Conservation (phyloP, 2,888 invertebrate genomes). For the Lumbricus terrestris region DNA sequence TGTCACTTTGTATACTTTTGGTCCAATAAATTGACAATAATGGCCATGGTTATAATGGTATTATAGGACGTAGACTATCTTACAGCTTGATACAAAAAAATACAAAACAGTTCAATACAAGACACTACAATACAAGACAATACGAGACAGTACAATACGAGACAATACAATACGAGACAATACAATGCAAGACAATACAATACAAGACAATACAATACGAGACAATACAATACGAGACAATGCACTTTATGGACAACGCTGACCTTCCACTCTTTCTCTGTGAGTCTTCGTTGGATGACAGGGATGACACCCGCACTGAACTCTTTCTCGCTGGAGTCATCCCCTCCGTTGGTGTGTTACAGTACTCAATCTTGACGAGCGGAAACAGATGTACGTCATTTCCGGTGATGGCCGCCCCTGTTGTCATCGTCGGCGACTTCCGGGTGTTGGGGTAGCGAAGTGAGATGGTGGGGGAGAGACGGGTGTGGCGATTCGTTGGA, state of each 20-base stretch:
- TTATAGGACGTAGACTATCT: too few relatives aligned
- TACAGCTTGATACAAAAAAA: too few relatives aligned
- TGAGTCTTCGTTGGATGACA: constrained; percentile 34
- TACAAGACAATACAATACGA: too few relatives aligned
- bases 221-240: too few relatives aligned
- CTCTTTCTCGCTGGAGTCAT: constrained; percentile 33
- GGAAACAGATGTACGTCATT: not conserved
- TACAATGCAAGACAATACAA: not conserved
- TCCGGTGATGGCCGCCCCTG: not conserved
- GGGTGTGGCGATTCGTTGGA: constrained; percentile 29
- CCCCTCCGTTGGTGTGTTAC: constrained; percentile 36
- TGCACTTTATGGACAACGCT: not conserved
- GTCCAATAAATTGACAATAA: too few relatives aligned
- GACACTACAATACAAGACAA: too few relatives aligned
- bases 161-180: not conserved
- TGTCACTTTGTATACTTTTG: too few relatives aligned
- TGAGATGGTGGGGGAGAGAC: not conserved
- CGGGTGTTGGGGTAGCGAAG: constrained; percentile 9
- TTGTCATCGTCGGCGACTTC: not conserved
- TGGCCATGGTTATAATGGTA: too few relatives aligned
- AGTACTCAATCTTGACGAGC: not conserved
- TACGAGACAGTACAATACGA: too few relatives aligned
- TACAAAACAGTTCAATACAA: too few relatives aligned
- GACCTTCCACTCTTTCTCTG: not conserved
- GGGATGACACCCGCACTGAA: constrained; percentile 42